These are phyloP conservation scores for Chauna torquata DNA, from an alignment of 2,113 vertebrate genomes.

Conservation along the genomic window DNA sequence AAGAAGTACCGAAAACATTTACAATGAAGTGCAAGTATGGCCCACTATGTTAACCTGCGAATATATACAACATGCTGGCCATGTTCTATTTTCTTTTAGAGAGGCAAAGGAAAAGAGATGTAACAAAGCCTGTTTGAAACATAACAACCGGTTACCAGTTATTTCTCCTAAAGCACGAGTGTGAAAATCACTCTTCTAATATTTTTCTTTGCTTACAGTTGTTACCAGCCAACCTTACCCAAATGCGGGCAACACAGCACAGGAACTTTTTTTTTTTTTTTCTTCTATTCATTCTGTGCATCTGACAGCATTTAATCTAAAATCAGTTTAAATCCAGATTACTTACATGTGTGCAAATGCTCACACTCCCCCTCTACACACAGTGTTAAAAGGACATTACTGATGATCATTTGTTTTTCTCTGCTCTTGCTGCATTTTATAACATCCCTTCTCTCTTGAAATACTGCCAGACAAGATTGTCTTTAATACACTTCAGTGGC, in stretches of 20 bases:
- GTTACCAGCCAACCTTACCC: neutral
- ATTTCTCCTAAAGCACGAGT: neutral
- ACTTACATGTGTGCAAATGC: constrained; percentile 18
- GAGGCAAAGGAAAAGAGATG: neutral
- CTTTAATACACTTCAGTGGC: constrained; percentile 48
- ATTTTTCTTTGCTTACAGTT: neutral
- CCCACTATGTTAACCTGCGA: constrained; percentile 54
- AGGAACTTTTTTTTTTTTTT: neutral
- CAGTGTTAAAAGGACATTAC: constrained; percentile 28
- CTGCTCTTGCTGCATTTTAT: constrained; percentile 32
- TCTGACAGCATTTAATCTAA: constrained; percentile 46
- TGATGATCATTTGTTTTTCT: constrained; percentile 58
- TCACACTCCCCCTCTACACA: neutral
- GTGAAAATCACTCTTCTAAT: neutral
- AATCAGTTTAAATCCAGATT: constrained; percentile 36
- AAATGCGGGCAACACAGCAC: neutral
- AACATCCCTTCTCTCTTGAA: constrained; percentile 49
- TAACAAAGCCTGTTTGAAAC: neutral
- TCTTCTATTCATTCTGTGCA: neutral
- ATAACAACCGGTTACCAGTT: neutral
- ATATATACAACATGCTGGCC: constrained; percentile 43
- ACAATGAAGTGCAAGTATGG: constrained; percentile 58
- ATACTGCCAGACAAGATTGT: constrained; percentile 36
- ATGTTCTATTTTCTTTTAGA: constrained; percentile 7
- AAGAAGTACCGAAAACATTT: constrained; percentile 72